Conservation (phyloP, 2,113 vertebrate species). For the Takifugu bimaculatus region DNA sequence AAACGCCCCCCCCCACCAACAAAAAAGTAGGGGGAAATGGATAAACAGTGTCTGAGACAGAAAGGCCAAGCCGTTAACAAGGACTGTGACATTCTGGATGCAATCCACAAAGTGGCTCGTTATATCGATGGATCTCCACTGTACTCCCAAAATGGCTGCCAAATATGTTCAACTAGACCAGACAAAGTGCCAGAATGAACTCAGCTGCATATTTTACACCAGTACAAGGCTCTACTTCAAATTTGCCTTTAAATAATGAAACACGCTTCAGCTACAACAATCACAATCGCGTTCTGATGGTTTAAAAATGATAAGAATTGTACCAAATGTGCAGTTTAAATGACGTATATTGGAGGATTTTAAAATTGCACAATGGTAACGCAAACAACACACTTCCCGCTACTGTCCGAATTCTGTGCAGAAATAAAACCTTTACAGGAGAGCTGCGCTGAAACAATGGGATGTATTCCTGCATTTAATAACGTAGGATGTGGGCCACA, state of each 20-base stretch:
- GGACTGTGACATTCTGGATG: constrained; percentile 64
- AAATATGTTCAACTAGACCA: constrained; percentile 60
- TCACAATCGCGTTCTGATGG: too few relatives aligned
- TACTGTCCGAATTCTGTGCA: constrained; percentile 3
- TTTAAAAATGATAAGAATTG: too few relatives aligned
- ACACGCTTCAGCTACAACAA: too few relatives aligned
- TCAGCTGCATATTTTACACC: constrained; percentile 38
- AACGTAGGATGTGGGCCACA: constrained; percentile 10
- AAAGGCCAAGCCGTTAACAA: constrained; percentile 60
- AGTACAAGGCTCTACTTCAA: background rate
- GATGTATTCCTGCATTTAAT: constrained; percentile 21
- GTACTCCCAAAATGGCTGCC: constrained; percentile 69
- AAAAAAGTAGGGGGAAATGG: background rate
- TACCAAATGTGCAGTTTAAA: background rate
- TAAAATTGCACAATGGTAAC: too few relatives aligned
- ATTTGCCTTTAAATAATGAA: too few relatives aligned
- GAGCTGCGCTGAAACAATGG: background rate
- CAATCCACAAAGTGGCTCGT: constrained; percentile 63
- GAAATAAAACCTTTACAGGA: constrained; percentile 18
- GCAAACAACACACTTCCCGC: constrained; percentile 9
- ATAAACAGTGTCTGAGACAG: constrained; percentile 49
- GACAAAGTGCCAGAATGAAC: constrained; percentile 57
- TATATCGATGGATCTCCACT: constrained; percentile 63
- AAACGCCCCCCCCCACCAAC: background rate
- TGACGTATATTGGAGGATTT: too few relatives aligned